Percentiles rank a stretch among this genome's conserved stretches.
Evolutionary conservation across 2,888 invertebrate genomes (phyloP).

Genomic region (Atrina japonica): DNA sequence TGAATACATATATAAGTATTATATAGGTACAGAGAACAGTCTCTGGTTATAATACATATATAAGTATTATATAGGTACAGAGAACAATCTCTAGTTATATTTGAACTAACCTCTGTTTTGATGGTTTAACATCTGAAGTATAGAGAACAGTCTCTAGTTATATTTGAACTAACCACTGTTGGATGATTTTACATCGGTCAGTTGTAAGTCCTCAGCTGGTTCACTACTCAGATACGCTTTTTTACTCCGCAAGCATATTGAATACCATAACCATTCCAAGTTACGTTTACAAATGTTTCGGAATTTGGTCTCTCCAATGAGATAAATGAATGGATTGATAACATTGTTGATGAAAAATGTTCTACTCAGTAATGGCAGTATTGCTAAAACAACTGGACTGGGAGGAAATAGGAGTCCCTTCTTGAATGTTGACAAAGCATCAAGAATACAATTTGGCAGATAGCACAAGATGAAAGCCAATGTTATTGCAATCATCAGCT

Average conservation of each 20-base stretch:
- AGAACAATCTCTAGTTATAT: no score
- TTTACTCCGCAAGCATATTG: neutral
- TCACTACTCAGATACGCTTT: neutral
- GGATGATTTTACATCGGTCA: slow-evolving; percentile 19
- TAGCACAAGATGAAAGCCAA: slow-evolving; percentile 38
- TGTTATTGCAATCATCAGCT: slow-evolving; percentile 42
- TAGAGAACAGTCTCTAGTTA: no score
- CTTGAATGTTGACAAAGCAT: slow-evolving; percentile 36
- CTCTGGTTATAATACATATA: no score
- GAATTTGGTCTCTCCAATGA: slow-evolving; percentile 35
- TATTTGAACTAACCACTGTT: no score
- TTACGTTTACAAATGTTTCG: slow-evolving; percentile 17
- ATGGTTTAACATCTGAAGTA: no score
- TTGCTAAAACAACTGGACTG: slow-evolving; percentile 38
- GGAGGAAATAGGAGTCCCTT: slow-evolving; percentile 33
- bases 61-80: no score
- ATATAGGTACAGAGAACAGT: no score
- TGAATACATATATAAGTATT: no score
- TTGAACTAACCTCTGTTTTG: no score
- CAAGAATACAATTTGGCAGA: slow-evolving; percentile 37
- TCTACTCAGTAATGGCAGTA: slow-evolving; percentile 31
- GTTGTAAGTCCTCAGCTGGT: slow-evolving; percentile 9
- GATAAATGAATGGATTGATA: slow-evolving; percentile 39
- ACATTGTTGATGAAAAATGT: slow-evolving; percentile 43
- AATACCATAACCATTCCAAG: slow-evolving; percentile 5